Conservation (phyloP, 2,797 vertebrate species). For the Linurgus olivaceus region DNA sequence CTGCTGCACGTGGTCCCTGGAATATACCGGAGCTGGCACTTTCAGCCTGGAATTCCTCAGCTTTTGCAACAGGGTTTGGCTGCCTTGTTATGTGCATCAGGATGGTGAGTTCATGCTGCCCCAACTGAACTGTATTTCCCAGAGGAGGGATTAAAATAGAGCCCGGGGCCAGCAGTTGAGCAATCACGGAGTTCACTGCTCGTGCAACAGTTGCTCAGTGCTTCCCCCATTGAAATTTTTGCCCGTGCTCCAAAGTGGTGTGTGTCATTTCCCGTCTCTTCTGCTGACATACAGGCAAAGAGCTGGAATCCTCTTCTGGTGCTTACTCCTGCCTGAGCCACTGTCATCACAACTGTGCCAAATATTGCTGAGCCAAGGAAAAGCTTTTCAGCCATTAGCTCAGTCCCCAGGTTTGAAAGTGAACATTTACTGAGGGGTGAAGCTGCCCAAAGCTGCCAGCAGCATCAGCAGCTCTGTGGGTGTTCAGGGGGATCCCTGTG, state of each 20-base stretch:
- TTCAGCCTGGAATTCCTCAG: background rate
- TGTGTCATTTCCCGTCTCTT: slow-evolving; percentile 26
- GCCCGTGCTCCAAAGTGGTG: background rate
- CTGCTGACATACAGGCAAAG: background rate
- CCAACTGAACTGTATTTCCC: background rate
- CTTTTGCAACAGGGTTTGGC: background rate
- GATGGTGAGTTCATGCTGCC: background rate
- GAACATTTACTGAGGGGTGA: rapidly evolving
- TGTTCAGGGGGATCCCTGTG: rapidly evolving
- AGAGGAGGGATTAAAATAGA: background rate
- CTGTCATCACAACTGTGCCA: background rate
- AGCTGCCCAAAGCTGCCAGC: background rate
- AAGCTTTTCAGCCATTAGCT: background rate
- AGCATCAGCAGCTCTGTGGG: background rate
- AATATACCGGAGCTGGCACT: background rate
- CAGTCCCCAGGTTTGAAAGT: background rate
- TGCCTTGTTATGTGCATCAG: background rate
- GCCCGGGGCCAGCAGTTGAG: background rate
- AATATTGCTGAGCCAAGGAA: background rate
- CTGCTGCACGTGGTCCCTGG: background rate
- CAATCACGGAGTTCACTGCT: background rate
- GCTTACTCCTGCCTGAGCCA: background rate
- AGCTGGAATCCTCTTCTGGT: background rate
- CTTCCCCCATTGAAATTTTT: background rate
- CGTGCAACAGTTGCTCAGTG: background rate